These are phyloP conservation scores for Cheilosia impressa DNA, from an alignment of 2,888 invertebrate species.

Conservation along the genomic window DNA sequence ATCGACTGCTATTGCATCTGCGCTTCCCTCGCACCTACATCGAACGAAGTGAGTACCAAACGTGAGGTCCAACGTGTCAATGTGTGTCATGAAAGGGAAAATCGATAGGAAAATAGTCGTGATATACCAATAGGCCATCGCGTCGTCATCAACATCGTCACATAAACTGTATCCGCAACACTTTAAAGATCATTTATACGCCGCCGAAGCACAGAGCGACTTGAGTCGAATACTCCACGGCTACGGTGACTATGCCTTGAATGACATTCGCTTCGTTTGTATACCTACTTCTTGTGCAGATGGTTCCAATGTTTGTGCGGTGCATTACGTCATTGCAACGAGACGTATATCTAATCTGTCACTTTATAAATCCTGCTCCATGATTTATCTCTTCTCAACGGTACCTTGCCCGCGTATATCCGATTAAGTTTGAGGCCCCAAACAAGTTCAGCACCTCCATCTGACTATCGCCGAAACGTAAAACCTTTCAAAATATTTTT, in stretches of 20 bases:
- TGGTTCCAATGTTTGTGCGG: too few relatives aligned
- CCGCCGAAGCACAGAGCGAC: not conserved
- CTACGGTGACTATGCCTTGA: not conserved
- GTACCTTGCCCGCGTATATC: not conserved
- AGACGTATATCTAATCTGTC: constrained; percentile 1
- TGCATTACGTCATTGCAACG: constrained; percentile 7
- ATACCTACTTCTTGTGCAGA: too few relatives aligned
- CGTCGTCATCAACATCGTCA: constrained; percentile 10
- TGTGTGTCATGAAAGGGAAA: constrained; percentile 48
- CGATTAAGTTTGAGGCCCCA: not conserved
- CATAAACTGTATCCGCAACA: constrained; percentile 44
- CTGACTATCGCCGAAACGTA: constrained; percentile 27
- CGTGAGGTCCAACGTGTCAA: constrained; percentile 9
- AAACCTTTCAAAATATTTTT: constrained; percentile 22
- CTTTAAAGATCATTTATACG: constrained; percentile 13
- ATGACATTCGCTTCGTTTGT: constrained; percentile 14
- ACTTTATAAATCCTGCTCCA: constrained; percentile 24
- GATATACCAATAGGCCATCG: constrained; percentile 48
- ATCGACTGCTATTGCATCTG: not conserved
- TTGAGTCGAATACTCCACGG: not conserved
- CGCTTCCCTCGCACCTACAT: not conserved
- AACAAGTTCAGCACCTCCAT: constrained; percentile 18
- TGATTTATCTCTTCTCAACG: not conserved
- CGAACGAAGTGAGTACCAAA: not conserved
- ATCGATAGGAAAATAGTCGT: constrained; percentile 46